A percentile compares a stretch with the other conserved stretches of the same genome.
phyloP scores from a whole-genome alignment of 2,113 vertebrate genomes.

The Pelecanoides urinatrix region DNA sequence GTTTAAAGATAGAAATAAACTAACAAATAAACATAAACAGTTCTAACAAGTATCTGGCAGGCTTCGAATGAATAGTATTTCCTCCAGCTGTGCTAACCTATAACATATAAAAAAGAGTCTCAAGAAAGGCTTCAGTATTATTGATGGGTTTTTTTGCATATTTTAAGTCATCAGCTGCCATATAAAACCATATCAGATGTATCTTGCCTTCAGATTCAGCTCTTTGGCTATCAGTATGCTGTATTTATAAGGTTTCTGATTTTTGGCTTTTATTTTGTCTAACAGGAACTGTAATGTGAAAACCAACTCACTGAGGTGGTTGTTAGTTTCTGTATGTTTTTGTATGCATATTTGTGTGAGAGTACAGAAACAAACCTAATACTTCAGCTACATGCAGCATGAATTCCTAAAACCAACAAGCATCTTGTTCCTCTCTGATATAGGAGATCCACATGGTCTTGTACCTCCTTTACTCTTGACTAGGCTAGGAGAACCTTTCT shows the following conservation, averaged over 20 bases:
- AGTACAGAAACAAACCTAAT: not conserved
- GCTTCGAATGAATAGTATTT: not conserved
- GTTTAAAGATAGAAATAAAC: not conserved
- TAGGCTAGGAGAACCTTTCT: not conserved
- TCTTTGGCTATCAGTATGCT: not conserved
- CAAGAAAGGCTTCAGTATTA: not conserved
- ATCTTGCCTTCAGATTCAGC: not conserved
- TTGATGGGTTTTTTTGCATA: not conserved
- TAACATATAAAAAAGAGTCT: not conserved
- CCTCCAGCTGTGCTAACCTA: not conserved
- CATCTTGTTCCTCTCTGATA: not conserved
- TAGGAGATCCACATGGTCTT: accelerated
- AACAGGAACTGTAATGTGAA: not conserved
- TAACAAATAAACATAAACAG: not conserved
- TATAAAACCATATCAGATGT: not conserved
- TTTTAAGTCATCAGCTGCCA: not conserved
- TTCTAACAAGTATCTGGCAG: not conserved
- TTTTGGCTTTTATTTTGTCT: not conserved
- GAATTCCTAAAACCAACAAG: not conserved
- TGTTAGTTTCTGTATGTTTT: not conserved
- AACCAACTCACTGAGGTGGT: not conserved
- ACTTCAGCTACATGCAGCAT: not conserved
- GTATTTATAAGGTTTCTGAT: not conserved
- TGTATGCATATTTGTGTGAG: not conserved
- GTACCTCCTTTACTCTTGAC: not conserved